Evolutionary conservation across 2,797 vertebrate genomes (phyloP), one percentile per base, ranked within the genome.

Genomic region (Hyperoplus lanceolatus): DNA sequence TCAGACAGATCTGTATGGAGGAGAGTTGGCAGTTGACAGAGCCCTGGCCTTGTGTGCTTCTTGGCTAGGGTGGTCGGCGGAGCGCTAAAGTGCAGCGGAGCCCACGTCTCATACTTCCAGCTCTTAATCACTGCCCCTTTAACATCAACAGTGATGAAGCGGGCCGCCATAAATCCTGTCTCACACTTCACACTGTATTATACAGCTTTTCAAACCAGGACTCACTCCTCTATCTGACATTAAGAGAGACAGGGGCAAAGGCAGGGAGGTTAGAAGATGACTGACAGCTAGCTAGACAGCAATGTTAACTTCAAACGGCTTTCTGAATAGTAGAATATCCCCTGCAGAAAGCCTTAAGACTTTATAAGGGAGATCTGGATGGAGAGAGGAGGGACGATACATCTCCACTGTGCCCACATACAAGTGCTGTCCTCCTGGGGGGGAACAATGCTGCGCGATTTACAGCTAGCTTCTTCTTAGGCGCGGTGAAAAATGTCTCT

Each of bases 61-160:
- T 82, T 87, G 88, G 83, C 69, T 29, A 29, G 69, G 82, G 86
- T 87, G 55, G 39, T 18, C 56, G 65, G 70, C 15, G 21, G 54
- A 74, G 79, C 70, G 53, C 29, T 29, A 29, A 29, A 29, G 29
- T 29, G 29, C 29, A 29, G 29, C 3, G 69, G 69, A 91, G 88
- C 89, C 89, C 82, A 55, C 77, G 89, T 89, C 86, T 90, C 88
- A 29, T 73, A 81, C 86, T 84, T 29, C 77, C 79, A 63, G 89
- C 92, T 92, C 92, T 95, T 94, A 93, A 95, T 95, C 93, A 94
- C 87, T 79, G 83, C 79, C 89, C 29, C 87, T 93, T 94, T 95
- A 94, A 93, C 91, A 94, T 95, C 90, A 86, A 77, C 38, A 66
- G 89, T 90, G 93, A 94, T 83, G 87, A 92, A 92, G 84, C 60